phyloP scores from a whole-genome alignment of 2,113 vertebrate genomes.

The Cyphomyrus discorhynchus region DNA sequence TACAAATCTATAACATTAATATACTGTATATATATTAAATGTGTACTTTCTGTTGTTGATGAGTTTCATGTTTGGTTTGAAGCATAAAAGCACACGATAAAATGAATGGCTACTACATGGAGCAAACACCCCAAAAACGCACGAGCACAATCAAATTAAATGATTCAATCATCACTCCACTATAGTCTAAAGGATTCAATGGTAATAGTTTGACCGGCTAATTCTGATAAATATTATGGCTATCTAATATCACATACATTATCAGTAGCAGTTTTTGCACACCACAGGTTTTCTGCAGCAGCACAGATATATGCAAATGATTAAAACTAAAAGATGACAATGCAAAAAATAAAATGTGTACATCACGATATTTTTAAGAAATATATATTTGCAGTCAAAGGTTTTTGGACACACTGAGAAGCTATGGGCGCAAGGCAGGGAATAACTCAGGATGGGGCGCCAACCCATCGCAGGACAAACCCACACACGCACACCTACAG shows the following conservation, averaged over 20 bases:
- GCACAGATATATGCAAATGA: background rate
- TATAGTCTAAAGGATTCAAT: background rate
- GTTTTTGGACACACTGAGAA: background rate
- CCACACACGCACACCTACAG: background rate
- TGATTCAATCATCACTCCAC: constrained; percentile 18
- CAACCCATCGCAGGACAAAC: background rate
- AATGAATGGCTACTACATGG: background rate
- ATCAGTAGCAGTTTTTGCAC: too few species aligned
- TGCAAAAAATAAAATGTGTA: background rate
- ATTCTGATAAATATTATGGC: background rate
- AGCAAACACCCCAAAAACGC: background rate
- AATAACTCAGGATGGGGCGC: background rate
- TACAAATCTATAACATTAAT: too few species aligned
- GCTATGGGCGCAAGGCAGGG: background rate
- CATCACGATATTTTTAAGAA: background rate
- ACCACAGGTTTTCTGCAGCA: too few species aligned
- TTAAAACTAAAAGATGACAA: background rate
- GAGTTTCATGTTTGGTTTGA: background rate
- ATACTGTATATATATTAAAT: too few species aligned
- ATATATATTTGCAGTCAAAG: too few species aligned
- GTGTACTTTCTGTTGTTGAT: background rate
- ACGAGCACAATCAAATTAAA: constrained; percentile 10
- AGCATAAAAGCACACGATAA: background rate
- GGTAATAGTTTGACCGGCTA: background rate
- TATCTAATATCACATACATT: background rate